Conservation (phyloP, 2,797 vertebrate genomes). For the Acrossocheilus wenchowensis region DNA sequence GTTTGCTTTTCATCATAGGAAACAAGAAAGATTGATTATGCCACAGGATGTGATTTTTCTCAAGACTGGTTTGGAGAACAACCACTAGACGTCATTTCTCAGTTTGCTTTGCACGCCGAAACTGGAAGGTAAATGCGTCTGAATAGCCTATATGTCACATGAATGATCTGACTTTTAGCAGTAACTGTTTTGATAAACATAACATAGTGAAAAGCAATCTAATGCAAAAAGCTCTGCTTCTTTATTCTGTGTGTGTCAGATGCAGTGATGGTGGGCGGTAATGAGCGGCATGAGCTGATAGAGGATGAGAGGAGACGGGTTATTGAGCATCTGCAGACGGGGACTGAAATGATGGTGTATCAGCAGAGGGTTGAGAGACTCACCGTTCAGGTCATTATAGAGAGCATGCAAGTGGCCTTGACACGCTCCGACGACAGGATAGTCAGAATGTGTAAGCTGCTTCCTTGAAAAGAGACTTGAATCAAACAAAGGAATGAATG, state of each 20-base stretch:
- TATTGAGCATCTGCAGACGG: background rate
- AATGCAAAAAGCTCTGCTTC: background rate
- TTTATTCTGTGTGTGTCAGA: background rate
- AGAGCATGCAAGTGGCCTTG: slow-evolving; percentile 14
- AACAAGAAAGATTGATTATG: background rate
- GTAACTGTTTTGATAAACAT: background rate
- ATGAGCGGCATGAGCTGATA: background rate
- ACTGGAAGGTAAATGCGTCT: background rate
- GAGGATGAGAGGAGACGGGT: background rate
- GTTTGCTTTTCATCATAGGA: slow-evolving; percentile 26
- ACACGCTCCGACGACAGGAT: background rate
- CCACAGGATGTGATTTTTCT: background rate
- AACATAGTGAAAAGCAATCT: background rate
- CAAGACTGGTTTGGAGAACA: background rate
- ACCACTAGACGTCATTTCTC: background rate
- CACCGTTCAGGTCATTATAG: slow-evolving; percentile 13
- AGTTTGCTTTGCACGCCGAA: background rate
- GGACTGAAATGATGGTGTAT: slow-evolving; percentile 24
- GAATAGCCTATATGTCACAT: background rate
- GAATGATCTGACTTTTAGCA: background rate
- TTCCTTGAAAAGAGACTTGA: background rate
- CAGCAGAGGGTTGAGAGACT: slow-evolving; percentile 4
- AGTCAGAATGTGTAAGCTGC: background rate
- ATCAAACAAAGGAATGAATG: background rate
- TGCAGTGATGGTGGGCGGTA: background rate